Evolutionary conservation across 2,888 invertebrate genomes (phyloP), one percentile per base, ranked within the genome.

Genomic region (Thumatha senex): DNA sequence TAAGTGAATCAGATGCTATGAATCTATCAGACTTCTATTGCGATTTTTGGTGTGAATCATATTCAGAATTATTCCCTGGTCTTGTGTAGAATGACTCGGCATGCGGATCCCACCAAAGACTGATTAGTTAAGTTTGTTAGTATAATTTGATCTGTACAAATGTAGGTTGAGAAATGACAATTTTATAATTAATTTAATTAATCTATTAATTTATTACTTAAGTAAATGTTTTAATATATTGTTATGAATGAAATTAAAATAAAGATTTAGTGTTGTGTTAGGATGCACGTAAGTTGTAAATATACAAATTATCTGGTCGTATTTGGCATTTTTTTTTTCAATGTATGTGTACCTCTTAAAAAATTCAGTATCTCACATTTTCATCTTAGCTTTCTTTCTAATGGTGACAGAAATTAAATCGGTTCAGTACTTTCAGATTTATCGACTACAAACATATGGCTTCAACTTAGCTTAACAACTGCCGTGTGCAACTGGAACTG

Each of bases 41-140:
- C 74, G 95, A 95, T 74, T 91, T 94, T 71, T 96, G 95, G 95
- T 94, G 95, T 74, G 94, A 94, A 74, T 94, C 94, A 67, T 94
- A 96, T 70, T 94, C 95, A 56, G 96, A 96, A 84, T 84, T 96
- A 65, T 96, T 96, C 84, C 96, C 96, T 34, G 93, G 93, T 56
- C 86, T 96, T 72, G 92, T 94, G 47, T 96, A 92, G 58, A 59
- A 58, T 71, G 15, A 64, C 73, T 80, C 79, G 81, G 83, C 57
- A 73, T 65, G 60, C 54, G 64, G 62, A 67, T 78, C 80, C 76
- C 86, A 76, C 86, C 86, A 82, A 89, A 89, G 90, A 91, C 90
- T 91, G 90, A 90, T 70, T 90, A 88, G 86, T 80, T 55, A 63
- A 77, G 76, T 70, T 63, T 58, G 65, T 54, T 63, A 72, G 70